These are phyloP conservation scores for Allophyes oxyacanthae DNA, from an alignment of 2,888 invertebrate genomes.

Conservation along the genomic window DNA sequence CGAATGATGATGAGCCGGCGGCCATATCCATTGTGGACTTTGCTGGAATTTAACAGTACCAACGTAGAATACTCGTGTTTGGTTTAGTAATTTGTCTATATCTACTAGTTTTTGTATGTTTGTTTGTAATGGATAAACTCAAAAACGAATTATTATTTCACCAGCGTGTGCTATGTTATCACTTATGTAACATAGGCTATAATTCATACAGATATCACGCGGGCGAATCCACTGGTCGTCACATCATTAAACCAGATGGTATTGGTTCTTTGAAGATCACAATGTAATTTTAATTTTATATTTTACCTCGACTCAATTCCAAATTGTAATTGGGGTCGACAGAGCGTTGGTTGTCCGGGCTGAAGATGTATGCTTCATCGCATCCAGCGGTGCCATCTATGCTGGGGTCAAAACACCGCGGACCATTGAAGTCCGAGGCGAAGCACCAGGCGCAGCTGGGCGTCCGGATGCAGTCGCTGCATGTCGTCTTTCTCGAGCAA, in stretches of 20 bases:
- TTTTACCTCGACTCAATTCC: constrained; percentile 80
- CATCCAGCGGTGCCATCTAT: constrained; percentile 88
- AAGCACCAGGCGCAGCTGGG: constrained; percentile 95
- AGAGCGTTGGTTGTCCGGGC: constrained; percentile 85
- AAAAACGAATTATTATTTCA: no score
- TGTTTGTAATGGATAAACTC: no score
- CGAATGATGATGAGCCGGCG: constrained; percentile 71
- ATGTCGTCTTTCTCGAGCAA: constrained; percentile 94
- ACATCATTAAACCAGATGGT: no score
- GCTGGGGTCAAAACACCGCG: constrained; percentile 90
- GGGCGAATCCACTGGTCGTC: no score
- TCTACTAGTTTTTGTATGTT: no score
- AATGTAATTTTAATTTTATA: neutral
- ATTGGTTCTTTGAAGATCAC: no score
- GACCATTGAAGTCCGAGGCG: constrained; percentile 80
- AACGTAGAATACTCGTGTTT: neutral
- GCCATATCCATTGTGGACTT: constrained; percentile 73
- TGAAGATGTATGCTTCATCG: constrained; percentile 91
- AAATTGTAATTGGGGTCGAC: constrained; percentile 76
- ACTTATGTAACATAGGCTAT: no score
- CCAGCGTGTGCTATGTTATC: no score
- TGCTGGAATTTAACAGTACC: constrained; percentile 61
- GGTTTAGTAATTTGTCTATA: no score
- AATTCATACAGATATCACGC: no score
- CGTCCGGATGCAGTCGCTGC: constrained; percentile 96